Base-by-base conservation (phyloP, 2,888 invertebrate species). In the Hirtodrosophila confusa region DNA sequence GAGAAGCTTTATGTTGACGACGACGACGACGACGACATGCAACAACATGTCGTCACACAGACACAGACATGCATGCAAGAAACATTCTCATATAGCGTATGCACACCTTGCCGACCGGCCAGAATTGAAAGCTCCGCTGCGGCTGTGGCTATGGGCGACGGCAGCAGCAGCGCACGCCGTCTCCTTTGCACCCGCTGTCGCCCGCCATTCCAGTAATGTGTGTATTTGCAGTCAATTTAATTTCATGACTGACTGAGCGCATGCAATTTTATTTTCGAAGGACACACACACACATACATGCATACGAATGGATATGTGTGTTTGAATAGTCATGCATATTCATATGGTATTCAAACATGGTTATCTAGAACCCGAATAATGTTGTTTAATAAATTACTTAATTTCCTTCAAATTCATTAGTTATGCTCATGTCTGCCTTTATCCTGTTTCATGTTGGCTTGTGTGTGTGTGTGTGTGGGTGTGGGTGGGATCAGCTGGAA, bases 161-260 rank as follows among this genome's bases (percentile, higher is more conserved):
- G 17, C 40, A 49, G 40, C 51, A 43, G 39, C 51, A 33, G 51
- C 43, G 40, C 50, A 58, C 47, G 33, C 45, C 29, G 9, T 49
- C 60, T 47, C 74, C 27, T 39, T 66, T 41, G 40, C 48, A 47
- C 56, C 29, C 44, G 44, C 62, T 47, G 27, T 6, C 9, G 9
- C 31, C 7, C 31, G 7, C 31, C 3, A 3, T 31, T 9, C 31
- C 31, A 63, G 72, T 49, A 56, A 63, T 67, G 49, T 74, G 55
- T 74, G 83, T 87, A 82, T 83, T 89, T 88, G 88, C 89, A 89
- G 88, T 89, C 89, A 88, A 88, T 89, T 89, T 88, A 88, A 89
- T 89, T 88, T 89, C 85, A 88, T 88, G 85, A 89, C 80, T 89
- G 89, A 88, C 88, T 88, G 86, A 83, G 83, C 87, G 78, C 84